Evolutionary conservation across 1,140 invertebrate species (phyloP).

Genomic region (Eupristina koningsbergeri): DNA sequence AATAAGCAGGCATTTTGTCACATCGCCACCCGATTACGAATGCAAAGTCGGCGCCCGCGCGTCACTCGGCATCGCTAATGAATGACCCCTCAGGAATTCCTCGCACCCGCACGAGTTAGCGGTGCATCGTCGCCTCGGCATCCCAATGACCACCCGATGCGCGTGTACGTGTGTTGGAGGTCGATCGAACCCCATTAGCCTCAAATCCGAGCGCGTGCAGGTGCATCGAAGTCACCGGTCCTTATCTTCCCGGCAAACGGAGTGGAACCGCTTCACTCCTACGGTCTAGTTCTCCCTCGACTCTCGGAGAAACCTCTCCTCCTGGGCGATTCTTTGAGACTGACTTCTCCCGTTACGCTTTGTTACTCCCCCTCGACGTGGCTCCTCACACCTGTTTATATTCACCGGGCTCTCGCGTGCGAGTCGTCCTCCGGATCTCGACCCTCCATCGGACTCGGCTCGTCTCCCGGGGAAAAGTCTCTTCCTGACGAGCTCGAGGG

Average conservation of each 20-base stretch:
- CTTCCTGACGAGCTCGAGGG: not conserved
- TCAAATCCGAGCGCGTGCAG: not conserved
- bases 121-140: too few relatives aligned
- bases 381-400: not conserved
- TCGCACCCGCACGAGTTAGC: too few relatives aligned
- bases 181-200: not conserved
- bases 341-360: not conserved
- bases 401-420: not conserved
- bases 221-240: not conserved
- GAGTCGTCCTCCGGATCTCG: not conserved
- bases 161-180: not conserved
- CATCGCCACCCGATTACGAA: too few relatives aligned
- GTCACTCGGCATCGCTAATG: too few relatives aligned
- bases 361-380: not conserved
- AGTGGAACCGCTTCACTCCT: conserved; percentile 33
- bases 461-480: too few relatives aligned
- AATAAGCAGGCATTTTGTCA: too few relatives aligned
- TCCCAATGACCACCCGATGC: not conserved
- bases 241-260: not conserved
- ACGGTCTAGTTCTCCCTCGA: conserved; percentile 28
- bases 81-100: too few relatives aligned
- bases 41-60: too few relatives aligned
- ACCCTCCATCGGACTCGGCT: too few relatives aligned
- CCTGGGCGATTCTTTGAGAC: not conserved
- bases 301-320: not conserved